Conservation (phyloP, 2,888 invertebrate species). For the Cryptocheilus praepositus region DNA sequence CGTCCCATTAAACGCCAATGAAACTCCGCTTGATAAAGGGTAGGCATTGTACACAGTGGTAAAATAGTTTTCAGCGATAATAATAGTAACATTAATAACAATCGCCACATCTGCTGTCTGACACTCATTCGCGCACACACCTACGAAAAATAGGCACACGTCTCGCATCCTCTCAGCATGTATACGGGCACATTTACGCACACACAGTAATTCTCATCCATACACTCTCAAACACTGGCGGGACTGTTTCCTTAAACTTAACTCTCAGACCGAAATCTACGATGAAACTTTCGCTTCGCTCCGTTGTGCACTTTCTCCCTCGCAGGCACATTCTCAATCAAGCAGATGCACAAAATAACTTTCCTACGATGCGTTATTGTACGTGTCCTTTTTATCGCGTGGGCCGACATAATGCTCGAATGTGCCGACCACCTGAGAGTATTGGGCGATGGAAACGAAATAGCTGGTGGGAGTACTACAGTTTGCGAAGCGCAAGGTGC, state of each 20-base stretch:
- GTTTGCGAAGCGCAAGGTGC: too few relatives aligned
- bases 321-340: not conserved
- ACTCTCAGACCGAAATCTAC: constrained; percentile 7
- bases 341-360: too few relatives aligned
- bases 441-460: too few relatives aligned
- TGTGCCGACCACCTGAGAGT: too few relatives aligned
- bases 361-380: too few relatives aligned
- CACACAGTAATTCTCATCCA: not conserved
- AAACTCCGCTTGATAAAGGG: too few relatives aligned
- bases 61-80: too few relatives aligned
- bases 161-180: not conserved
- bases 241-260: constrained; percentile 36
- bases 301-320: constrained; percentile 7
- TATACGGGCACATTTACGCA: constrained; percentile 12
- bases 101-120: constrained; percentile 21
- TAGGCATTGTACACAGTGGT: too few relatives aligned
- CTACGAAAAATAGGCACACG: constrained; percentile 21
- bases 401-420: too few relatives aligned
- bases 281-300: constrained; percentile 8
- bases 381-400: too few relatives aligned
- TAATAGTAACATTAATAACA: constrained; percentile 37
- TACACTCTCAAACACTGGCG: constrained; percentile 4
- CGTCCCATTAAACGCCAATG: too few relatives aligned
- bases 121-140: constrained; percentile 15
- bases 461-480: too few relatives aligned